phyloP scores from a whole-genome alignment of 2,113 vertebrate genomes.

The Heteronetta atricapilla region DNA sequence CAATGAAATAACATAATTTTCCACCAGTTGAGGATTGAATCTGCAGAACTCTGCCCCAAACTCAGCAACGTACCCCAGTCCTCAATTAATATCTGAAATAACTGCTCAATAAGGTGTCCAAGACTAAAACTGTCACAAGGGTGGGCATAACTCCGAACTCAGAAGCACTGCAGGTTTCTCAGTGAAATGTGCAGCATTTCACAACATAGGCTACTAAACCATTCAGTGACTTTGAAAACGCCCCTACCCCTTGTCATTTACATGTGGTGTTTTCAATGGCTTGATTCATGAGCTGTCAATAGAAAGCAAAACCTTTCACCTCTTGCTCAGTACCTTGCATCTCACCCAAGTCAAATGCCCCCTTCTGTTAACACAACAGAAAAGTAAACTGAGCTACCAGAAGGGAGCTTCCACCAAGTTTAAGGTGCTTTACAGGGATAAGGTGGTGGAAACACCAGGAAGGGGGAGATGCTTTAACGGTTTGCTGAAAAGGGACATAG shows the following conservation, averaged over 20 bases:
- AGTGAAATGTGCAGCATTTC: background rate
- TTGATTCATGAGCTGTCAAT: background rate
- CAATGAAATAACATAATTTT: background rate
- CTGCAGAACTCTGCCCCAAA: background rate
- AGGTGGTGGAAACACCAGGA: rapidly evolving
- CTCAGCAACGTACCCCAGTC: background rate
- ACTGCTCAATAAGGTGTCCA: rapidly evolving
- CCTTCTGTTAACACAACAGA: background rate
- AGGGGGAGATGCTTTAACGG: background rate
- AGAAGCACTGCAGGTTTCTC: background rate
- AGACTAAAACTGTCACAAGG: background rate
- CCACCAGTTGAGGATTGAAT: background rate
- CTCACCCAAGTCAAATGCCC: background rate
- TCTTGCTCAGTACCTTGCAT: background rate
- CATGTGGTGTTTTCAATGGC: rapidly evolving
- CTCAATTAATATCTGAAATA: background rate
- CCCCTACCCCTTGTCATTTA: background rate
- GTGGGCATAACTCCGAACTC: background rate
- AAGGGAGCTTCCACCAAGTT: background rate
- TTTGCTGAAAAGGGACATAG: background rate
- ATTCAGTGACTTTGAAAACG: background rate
- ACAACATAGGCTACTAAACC: background rate
- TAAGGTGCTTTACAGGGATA: rapidly evolving
- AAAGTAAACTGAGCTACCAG: background rate
- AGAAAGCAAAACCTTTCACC: background rate